These are phyloP conservation scores for Zootermopsis nevadensis DNA, from an alignment of 2,888 invertebrate genomes.

Conservation along the genomic window DNA sequence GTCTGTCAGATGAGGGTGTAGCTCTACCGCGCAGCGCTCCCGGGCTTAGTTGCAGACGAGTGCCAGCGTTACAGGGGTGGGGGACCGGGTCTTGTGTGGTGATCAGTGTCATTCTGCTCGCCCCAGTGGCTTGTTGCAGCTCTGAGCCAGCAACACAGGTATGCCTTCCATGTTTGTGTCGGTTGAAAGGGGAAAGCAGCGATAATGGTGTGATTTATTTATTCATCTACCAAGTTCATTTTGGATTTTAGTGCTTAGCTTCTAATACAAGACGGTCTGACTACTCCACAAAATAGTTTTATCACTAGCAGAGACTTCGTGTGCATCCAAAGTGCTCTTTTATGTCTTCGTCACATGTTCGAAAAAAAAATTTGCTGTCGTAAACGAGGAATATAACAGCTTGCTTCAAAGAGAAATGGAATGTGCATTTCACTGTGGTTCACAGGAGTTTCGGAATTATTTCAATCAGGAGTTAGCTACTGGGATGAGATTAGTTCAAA, in stretches of 20 bases:
- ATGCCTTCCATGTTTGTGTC: constrained; percentile 35
- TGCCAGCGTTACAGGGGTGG: constrained; percentile 45
- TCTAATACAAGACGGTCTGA: neutral
- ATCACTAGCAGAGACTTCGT: neutral
- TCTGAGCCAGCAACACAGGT: constrained; percentile 32
- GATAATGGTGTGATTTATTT: constrained; percentile 15
- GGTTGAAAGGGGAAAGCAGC: neutral
- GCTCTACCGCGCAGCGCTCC: constrained; percentile 50
- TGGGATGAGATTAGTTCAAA: neutral
- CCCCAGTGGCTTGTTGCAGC: constrained; percentile 19
- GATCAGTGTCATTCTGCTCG: neutral
- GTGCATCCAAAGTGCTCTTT: neutral
- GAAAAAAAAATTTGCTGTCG: neutral
- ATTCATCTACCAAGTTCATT: constrained; percentile 4
- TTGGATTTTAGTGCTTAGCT: constrained; percentile 14
- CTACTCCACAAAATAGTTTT: neutral
- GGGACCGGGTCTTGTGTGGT: constrained; percentile 34
- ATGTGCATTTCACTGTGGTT: neutral
- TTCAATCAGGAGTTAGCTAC: neutral
- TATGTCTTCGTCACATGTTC: neutral
- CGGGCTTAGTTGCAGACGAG: constrained; percentile 53
- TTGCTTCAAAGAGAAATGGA: neutral
- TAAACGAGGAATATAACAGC: neutral
- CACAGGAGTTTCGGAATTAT: neutral
- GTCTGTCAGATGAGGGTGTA: constrained; percentile 43